Evolutionary conservation across 2,797 vertebrate species (phyloP).

Genomic region (Lacerta agilis): DNA sequence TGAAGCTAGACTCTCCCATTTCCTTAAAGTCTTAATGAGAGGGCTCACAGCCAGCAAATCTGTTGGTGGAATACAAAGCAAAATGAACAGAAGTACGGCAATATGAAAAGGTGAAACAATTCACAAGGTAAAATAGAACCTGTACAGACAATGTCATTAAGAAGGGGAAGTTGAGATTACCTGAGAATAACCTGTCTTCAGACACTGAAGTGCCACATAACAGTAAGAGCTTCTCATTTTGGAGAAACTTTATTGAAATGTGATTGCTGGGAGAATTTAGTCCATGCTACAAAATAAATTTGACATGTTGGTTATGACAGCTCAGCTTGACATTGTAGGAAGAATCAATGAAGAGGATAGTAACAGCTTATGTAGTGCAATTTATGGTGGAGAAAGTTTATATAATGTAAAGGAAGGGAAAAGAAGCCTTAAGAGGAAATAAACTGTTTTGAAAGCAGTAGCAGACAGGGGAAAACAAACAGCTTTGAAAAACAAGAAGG

Average conservation of each 20-base stretch:
- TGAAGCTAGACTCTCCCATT: not conserved
- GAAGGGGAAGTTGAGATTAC: not conserved
- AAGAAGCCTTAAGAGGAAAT: not conserved
- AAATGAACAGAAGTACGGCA: not conserved
- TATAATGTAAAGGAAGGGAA: slow-evolving; percentile 2
- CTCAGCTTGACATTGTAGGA: slow-evolving; percentile 8
- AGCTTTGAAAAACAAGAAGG: no score
- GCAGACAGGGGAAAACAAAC: not conserved
- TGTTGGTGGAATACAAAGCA: not conserved
- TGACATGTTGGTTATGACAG: not conserved
- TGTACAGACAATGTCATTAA: not conserved
- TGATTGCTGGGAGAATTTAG: slow-evolving; percentile 29
- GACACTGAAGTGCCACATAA: not conserved
- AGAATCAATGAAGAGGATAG: slow-evolving; percentile 28
- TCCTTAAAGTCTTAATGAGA: not conserved
- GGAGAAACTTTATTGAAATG: slow-evolving; percentile 20
- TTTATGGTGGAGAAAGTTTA: not conserved
- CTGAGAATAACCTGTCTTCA: slow-evolving; percentile 25
- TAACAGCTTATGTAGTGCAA: not conserved
- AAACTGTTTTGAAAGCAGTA: not conserved
- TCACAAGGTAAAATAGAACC: not conserved
- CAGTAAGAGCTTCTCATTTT: slow-evolving; percentile 4
- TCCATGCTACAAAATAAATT: slow-evolving; percentile 11
- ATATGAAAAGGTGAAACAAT: not conserved
- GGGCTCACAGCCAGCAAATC: not conserved